Base-by-base conservation (phyloP, 2,113 vertebrate species). In the Spilogale gracilis region DNA sequence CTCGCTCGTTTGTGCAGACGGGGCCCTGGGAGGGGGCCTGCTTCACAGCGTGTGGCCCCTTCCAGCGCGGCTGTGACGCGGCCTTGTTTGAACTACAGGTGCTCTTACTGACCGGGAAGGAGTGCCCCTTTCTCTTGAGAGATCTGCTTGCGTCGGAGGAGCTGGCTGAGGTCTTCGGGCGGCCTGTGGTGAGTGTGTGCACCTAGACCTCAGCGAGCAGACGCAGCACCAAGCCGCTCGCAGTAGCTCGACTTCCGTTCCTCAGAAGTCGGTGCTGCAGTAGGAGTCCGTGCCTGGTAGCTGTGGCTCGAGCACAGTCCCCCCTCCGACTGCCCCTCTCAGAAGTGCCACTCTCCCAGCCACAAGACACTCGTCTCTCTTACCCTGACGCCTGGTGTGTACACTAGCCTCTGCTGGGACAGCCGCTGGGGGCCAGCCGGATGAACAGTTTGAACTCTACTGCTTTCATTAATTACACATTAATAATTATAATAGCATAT, bases 101-200 rank as follows among this genome's bases (percentile, higher is more conserved):
- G 0, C 99, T 98, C 95, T 98, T 99, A 95, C 97, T 99, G 93
- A 81, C 98, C 69, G 98, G 97, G 60, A 98, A 98, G 0, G 98
- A 99, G 25, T 99, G 99, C 58, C 99, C 99, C 56, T 99, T 99
- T 85, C 98, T 99, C 71, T 91, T 99, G 1, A 98, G 99, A 97
- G 99, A 99, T 30, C 98, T 99, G 13, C 97, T 99, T 73, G 95
- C 98, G 9, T 99, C 99, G 43, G 45, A 98, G 60, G 98, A 99
- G 67, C 98, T 99, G 13, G 96, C 97, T 48, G 52, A 87, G 78
- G 54, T 99, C 80, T 99, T 99, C 92, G 99, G 99, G 92, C 98
- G 82, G 84, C 4, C 98, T 83, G 99, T 98, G 97, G 99, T 99
- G 96, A 99, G 99, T 97, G 8, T 6, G 50, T 16, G 32, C 21